phyloP scores from a whole-genome alignment of 1,140 invertebrate species.

The Heliconius hermathena region DNA sequence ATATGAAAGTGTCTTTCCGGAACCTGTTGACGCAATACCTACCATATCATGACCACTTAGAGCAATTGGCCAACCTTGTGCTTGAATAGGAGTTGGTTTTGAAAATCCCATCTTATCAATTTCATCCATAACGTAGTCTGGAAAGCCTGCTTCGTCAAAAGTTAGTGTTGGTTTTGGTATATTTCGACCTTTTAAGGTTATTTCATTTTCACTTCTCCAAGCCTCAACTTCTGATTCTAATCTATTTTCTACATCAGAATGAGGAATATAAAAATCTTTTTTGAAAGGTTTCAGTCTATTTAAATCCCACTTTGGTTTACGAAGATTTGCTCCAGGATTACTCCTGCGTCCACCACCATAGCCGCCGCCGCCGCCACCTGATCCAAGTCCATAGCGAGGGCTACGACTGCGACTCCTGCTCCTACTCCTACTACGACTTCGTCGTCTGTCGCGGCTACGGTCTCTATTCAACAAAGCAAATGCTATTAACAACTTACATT shows the following conservation, averaged over 20 bases:
- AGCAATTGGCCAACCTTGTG: constrained; percentile 96
- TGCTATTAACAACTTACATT: neutral
- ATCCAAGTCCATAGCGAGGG: constrained; percentile 67
- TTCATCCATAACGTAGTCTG: constrained; percentile 90
- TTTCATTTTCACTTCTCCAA: constrained; percentile 89
- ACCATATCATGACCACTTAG: constrained; percentile 96
- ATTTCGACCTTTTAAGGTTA: constrained; percentile 90
- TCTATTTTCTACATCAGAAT: constrained; percentile 87
- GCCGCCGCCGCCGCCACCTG: constrained; percentile 75
- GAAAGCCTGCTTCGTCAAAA: constrained; percentile 92
- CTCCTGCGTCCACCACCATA: constrained; percentile 82
- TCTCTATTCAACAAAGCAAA: constrained; percentile 20
- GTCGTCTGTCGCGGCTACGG: constrained; percentile 68
- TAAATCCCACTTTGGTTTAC: constrained; percentile 90
- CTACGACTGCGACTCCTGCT: constrained; percentile 74
- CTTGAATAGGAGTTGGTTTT: constrained; percentile 94
- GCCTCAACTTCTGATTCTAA: constrained; percentile 87
- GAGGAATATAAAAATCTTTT: constrained; percentile 96
- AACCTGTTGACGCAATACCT: constrained; percentile 98
- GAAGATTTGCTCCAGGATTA: constrained; percentile 80
- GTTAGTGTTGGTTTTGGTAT: constrained; percentile 91
- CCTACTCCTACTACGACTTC: constrained; percentile 70
- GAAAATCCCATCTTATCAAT: constrained; percentile 92
- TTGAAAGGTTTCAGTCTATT: constrained; percentile 92
- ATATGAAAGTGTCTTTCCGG: constrained; percentile 94